A percentile compares a stretch with the other conserved stretches of the same genome.
Conservation (phyloP, 2,797 vertebrate genomes). For the Momotus momota region DNA sequence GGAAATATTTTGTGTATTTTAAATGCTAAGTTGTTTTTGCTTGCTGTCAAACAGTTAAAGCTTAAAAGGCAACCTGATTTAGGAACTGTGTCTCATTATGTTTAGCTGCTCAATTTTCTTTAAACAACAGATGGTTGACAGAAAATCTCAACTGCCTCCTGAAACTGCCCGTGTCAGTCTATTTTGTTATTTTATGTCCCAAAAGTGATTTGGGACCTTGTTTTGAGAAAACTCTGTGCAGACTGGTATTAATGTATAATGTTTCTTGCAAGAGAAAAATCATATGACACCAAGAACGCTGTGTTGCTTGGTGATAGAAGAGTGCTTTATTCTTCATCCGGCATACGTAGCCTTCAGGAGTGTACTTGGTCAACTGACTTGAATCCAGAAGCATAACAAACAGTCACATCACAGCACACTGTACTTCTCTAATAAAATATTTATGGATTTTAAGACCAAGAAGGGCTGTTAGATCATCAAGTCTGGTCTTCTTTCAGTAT, state of each 20-base stretch:
- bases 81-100: neutral
- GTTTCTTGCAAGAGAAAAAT: neutral
- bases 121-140: neutral
- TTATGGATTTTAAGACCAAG: neutral
- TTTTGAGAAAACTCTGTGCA: constrained; percentile 1
- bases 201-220: neutral
- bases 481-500: neutral
- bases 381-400: neutral
- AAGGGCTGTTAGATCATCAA: neutral
- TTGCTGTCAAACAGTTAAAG: neutral
- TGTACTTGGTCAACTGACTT: neutral
- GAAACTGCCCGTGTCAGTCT: neutral
- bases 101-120: neutral
- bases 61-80: neutral
- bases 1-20: neutral
- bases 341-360: neutral
- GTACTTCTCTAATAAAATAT: neutral
- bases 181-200: neutral
- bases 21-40: neutral
- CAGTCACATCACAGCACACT: neutral
- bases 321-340: neutral
- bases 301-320: neutral
- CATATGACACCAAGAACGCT: neutral
- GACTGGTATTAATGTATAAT: neutral
- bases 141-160: neutral